These are phyloP conservation scores for Quadroppia sp. DNA, from an alignment of 2,888 invertebrate species.

Conservation along the genomic window DNA sequence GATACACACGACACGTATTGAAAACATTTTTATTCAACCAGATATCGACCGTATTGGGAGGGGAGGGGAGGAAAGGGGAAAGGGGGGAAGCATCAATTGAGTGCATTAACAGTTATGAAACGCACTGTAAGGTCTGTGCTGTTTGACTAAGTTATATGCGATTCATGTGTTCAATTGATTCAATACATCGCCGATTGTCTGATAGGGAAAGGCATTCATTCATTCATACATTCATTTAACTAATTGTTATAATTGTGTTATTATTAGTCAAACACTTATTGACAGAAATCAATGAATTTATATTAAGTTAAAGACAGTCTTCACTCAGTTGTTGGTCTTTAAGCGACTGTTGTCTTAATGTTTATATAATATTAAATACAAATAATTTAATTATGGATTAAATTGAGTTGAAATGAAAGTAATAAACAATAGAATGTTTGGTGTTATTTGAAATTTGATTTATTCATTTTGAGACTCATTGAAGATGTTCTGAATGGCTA, in stretches of 20 bases:
- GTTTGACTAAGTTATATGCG: background rate
- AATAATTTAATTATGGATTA: too few species aligned
- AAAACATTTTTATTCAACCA: conserved; percentile 20
- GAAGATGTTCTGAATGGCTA: conserved; percentile 2
- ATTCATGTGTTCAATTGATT: conserved; percentile 19
- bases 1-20: background rate
- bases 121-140: background rate
- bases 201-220: background rate
- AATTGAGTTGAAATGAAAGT: background rate
- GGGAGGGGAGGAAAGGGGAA: too few species aligned
- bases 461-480: conserved; percentile 4
- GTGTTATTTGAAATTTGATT: conserved; percentile 5
- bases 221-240: background rate
- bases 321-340: too few species aligned
- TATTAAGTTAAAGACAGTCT: too few species aligned
- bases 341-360: too few species aligned
- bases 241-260: background rate
- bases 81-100: background rate
- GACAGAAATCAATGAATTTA: too few species aligned
- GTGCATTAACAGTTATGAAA: conserved; percentile 17
- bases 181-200: too few species aligned
- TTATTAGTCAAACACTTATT: too few species aligned
- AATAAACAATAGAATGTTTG: background rate
- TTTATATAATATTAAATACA: too few species aligned
- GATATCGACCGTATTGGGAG: conserved; percentile 7